A percentile compares a stretch with the other conserved stretches of the same genome.
Conservation (phyloP, 2,797 vertebrate genomes). For the Micropoecilia bifurca region DNA sequence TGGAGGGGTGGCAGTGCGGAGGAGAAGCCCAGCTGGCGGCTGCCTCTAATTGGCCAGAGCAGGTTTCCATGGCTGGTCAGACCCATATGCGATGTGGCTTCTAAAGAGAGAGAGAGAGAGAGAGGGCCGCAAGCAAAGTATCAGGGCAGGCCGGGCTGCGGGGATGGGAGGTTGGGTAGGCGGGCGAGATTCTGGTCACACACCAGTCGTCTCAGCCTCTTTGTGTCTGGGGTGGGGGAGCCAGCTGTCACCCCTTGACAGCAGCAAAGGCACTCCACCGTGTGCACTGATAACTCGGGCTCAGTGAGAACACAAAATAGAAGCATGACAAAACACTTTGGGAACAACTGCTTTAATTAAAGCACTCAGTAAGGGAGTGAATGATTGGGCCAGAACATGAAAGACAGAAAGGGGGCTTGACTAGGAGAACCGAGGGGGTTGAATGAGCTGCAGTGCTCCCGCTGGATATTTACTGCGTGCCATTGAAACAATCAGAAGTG, state of each 20-base stretch:
- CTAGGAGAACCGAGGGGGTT: conserved; percentile 48
- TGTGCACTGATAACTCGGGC: conserved; percentile 60
- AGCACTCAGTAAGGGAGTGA: conserved; percentile 33
- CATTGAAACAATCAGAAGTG: conserved; percentile 78
- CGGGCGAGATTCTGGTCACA: conserved; percentile 72
- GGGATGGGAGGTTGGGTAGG: conserved; percentile 29
- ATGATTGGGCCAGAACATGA: conserved; percentile 29
- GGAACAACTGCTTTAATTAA: conserved; percentile 70
- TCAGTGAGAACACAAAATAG: conserved; percentile 55
- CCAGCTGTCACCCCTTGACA: conserved; percentile 82
- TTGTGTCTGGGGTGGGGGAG: conserved; percentile 61
- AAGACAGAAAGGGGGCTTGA: conserved; percentile 54
- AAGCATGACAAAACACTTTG: conserved; percentile 53
- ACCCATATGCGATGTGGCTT: conserved; percentile 71
- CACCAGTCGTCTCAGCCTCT: conserved; percentile 74
- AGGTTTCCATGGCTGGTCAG: conserved; percentile 80
- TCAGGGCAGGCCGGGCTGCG: conserved; percentile 50
- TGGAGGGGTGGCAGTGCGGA: conserved; percentile 53
- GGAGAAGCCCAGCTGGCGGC: conserved; percentile 77
- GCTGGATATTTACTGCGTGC: conserved; percentile 62
- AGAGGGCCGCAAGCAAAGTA: conserved; percentile 61
- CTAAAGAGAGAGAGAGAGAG: conserved; percentile 42
- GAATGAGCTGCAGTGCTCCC: conserved; percentile 33
- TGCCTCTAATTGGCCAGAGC: conserved; percentile 81
- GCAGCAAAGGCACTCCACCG: conserved; percentile 49